Evolutionary conservation across 2,113 vertebrate genomes (phyloP).

Genomic region (Pampusana beccarii): DNA sequence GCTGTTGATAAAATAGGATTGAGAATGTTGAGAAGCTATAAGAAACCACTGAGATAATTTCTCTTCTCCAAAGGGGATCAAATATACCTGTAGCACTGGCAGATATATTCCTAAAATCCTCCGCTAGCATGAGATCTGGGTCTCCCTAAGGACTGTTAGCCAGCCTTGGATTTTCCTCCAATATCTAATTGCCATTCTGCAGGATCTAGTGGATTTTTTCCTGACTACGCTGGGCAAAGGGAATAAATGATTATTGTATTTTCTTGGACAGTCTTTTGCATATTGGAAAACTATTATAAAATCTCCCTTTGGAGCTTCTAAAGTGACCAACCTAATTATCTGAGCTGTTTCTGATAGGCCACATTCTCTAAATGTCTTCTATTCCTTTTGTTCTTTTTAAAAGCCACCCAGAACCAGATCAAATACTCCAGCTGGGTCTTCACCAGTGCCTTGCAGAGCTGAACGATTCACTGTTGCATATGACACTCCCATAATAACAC

Average conservation of each 20-base stretch:
- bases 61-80: neutral
- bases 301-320: neutral
- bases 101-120: neutral
- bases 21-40: neutral
- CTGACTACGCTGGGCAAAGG: neutral
- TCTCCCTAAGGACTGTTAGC: neutral
- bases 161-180: neutral
- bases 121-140: accelerated
- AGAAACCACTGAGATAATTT: neutral
- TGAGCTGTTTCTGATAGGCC: neutral
- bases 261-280: neutral
- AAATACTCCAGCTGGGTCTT: neutral
- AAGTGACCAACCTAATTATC: neutral
- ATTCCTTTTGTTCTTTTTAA: neutral
- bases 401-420: neutral
- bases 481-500: neutral
- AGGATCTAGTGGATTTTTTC: neutral
- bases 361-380: neutral
- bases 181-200: neutral
- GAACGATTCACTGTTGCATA: neutral
- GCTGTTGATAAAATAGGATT: neutral
- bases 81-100: neutral
- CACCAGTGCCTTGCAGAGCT: neutral
- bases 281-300: neutral
- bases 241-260: neutral